These are phyloP conservation scores for Takifugu flavidus DNA, from an alignment of 2,113 vertebrate species.

Conservation along the genomic window DNA sequence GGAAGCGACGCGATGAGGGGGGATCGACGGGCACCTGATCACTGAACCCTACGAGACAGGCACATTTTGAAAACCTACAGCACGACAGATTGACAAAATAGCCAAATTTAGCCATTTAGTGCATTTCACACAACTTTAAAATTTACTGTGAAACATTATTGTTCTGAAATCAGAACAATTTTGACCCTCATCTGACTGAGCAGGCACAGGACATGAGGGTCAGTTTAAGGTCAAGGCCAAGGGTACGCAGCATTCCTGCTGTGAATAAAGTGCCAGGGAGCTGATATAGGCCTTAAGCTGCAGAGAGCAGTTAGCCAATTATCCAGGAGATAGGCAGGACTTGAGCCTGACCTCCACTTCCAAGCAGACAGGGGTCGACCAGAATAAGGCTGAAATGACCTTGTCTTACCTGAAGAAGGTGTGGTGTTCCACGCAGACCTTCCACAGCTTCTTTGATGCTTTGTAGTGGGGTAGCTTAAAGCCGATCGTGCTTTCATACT, in stretches of 20 bases:
- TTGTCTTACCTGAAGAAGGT: conserved; percentile 91
- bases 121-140: too few species aligned
- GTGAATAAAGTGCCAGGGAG: conserved; percentile 26
- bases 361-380: conserved; percentile 16
- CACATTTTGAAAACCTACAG: background rate
- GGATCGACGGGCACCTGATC: too few species aligned
- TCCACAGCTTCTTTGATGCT: conserved; percentile 96
- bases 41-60: conserved; percentile 77
- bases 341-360: conserved; percentile 24
- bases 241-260: conserved; percentile 7
- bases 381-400: conserved; percentile 3
- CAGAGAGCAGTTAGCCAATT: conserved; percentile 44
- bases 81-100: too few species aligned
- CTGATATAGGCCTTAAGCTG: conserved; percentile 41
- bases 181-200: conserved; percentile 15
- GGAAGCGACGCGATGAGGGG: conserved; percentile 83
- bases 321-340: conserved; percentile 18
- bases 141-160: background rate
- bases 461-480: conserved; percentile 94
- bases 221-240: conserved; percentile 9
- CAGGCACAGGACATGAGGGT: conserved; percentile 14
- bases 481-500: conserved; percentile 91
- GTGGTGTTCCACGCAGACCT: conserved; percentile 94
- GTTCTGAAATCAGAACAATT: conserved; percentile 25
- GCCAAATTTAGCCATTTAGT: background rate